These are phyloP conservation scores for Lottia scabra DNA, from an alignment of 2,888 invertebrate genomes.

Conservation along the genomic window DNA sequence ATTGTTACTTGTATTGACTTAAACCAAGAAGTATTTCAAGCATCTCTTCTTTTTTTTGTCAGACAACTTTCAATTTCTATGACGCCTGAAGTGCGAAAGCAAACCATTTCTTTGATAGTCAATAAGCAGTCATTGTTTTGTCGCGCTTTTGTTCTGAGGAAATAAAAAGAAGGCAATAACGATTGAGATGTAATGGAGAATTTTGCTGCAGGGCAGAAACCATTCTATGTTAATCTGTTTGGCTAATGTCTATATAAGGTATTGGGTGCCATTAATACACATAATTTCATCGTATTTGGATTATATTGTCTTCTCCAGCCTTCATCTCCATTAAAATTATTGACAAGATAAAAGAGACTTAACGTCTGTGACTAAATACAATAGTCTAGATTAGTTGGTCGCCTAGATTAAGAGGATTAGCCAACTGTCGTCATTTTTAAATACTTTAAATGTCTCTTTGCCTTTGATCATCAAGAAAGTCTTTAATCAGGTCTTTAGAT, in stretches of 20 bases:
- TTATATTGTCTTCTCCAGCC: not conserved
- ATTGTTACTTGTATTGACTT: not conserved
- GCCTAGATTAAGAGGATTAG: too few species aligned
- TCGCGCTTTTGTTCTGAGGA: not conserved
- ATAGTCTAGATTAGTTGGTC: too few species aligned
- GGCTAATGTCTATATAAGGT: constrained; percentile 1
- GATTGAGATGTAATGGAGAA: not conserved
- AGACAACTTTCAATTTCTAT: not conserved
- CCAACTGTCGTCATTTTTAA: too few species aligned
- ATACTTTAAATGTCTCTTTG: too few species aligned
- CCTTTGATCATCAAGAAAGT: too few species aligned
- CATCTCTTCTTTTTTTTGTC: not conserved
- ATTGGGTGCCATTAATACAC: not conserved
- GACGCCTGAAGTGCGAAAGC: not conserved
- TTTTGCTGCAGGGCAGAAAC: not conserved
- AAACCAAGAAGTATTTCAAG: not conserved
- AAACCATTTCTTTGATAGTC: constrained; percentile 4
- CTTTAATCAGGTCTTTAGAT: too few species aligned
- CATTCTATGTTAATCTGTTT: constrained; percentile 3
- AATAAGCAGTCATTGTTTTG: not conserved
- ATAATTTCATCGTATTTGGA: not conserved
- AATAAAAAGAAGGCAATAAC: not conserved
- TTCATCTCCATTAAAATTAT: too few species aligned
- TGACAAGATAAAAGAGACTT: too few species aligned
- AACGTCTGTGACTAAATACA: too few species aligned